Evolutionary conservation across 2,888 invertebrate genomes (phyloP).

Genomic region (Ypsolopha sequella): DNA sequence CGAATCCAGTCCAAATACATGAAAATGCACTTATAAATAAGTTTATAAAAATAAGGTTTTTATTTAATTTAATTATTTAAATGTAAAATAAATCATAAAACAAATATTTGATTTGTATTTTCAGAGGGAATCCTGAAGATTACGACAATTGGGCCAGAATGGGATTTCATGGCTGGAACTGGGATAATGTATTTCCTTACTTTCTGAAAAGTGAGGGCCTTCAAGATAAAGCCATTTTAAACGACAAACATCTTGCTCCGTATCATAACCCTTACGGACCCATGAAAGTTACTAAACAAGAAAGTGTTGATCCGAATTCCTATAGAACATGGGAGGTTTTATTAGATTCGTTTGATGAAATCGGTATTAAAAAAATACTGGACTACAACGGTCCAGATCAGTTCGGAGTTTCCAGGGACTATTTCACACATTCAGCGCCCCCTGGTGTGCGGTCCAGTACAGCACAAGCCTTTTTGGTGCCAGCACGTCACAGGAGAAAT

Average conservation of each 20-base stretch:
- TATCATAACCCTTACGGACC: slow-evolving; percentile 29
- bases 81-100: not conserved
- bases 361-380: not conserved
- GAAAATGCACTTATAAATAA: not conserved
- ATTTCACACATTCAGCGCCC: not conserved
- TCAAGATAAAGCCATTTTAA: slow-evolving; percentile 2
- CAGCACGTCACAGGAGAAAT: not conserved
- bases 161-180: slow-evolving; percentile 57
- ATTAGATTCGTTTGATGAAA: not conserved
- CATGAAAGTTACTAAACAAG: slow-evolving; percentile 20
- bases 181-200: slow-evolving; percentile 42
- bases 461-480: not conserved
- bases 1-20: not conserved
- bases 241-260: slow-evolving; percentile 1
- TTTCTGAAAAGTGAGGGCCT: slow-evolving; percentile 43
- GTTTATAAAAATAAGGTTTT: not conserved
- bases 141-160: slow-evolving; percentile 50
- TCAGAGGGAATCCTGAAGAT: slow-evolving; percentile 38
- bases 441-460: not conserved
- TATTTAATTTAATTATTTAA: not conserved
- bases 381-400: not conserved
- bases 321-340: not conserved
- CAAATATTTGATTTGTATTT: not conserved
- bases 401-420: not conserved
- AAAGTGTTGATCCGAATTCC: slow-evolving; percentile 1